Percentiles rank a stretch among this genome's conserved stretches.
Evolutionary conservation across 2,113 vertebrate genomes (phyloP).

Genomic region (Xenopus borealis): DNA sequence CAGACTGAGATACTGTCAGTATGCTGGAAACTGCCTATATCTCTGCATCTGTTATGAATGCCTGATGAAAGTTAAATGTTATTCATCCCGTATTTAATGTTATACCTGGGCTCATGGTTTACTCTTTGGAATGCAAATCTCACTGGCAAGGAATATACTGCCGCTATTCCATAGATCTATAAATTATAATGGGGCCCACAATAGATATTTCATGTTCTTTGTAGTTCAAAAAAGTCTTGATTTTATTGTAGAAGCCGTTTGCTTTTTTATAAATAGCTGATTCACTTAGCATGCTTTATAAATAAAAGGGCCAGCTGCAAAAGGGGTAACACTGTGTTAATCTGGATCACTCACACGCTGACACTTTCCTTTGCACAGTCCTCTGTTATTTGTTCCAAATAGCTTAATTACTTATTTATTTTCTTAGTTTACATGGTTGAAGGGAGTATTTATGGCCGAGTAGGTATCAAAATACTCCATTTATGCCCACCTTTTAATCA

Average conservation of each 20-base stretch:
- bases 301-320: neutral
- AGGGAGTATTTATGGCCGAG: constrained; percentile 8
- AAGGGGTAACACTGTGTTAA: neutral
- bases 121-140: no score
- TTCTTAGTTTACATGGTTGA: neutral
- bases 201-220: neutral
- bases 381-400: constrained; percentile 18
- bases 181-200: no score
- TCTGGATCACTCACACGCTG: neutral
- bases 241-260: neutral
- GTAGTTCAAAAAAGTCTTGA: neutral
- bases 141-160: no score
- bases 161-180: no score
- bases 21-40: no score
- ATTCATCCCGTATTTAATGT: no score
- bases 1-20: no score
- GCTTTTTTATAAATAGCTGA: neutral
- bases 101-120: no score
- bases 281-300: neutral
- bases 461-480: constrained; percentile 7
- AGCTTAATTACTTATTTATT: constrained; percentile 22
- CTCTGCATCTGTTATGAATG: no score
- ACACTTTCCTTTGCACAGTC: neutral
- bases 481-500: constrained; percentile 12
- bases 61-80: no score